Conservation (phyloP, 2,797 vertebrate species). For the Lutjanus argentimaculatus region DNA sequence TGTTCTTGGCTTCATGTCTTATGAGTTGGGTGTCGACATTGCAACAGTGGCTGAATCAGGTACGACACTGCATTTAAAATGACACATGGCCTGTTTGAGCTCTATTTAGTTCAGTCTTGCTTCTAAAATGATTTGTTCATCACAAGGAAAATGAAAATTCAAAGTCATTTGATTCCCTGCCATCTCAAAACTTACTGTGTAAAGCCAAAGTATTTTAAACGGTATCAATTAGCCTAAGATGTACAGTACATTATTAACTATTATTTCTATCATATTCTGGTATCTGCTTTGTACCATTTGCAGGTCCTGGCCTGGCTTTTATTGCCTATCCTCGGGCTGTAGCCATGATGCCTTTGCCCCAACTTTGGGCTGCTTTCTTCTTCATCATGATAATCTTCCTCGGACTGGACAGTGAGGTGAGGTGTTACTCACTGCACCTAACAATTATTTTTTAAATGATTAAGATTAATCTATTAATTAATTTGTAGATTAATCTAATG, state of each 20-base stretch:
- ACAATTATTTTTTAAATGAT: too few species aligned
- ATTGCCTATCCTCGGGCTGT: slow-evolving; percentile 93
- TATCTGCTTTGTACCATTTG: neutral
- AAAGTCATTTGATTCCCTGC: too few species aligned
- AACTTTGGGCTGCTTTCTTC: slow-evolving; percentile 93
- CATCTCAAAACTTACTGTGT: too few species aligned
- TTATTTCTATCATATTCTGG: neutral
- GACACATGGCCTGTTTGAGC: too few species aligned
- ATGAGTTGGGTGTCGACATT: slow-evolving; percentile 88
- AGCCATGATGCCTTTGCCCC: slow-evolving; percentile 92
- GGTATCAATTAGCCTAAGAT: neutral
- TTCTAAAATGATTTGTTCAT: too few species aligned
- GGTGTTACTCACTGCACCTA: neutral
- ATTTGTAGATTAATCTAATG: too few species aligned
- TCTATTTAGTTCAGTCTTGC: too few species aligned
- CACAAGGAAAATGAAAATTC: too few species aligned
- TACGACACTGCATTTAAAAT: slow-evolving; percentile 46
- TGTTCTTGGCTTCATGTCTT: slow-evolving; percentile 92
- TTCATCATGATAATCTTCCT: slow-evolving; percentile 94
- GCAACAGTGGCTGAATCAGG: slow-evolving; percentile 91
- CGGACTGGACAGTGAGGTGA: slow-evolving; percentile 92
- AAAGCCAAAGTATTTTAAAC: neutral
- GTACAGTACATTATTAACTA: neutral
- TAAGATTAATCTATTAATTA: too few species aligned
- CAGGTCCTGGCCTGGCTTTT: slow-evolving; percentile 93